Base-by-base conservation (phyloP, 2,888 invertebrate genomes). In the Chrysodeixis includens region DNA sequence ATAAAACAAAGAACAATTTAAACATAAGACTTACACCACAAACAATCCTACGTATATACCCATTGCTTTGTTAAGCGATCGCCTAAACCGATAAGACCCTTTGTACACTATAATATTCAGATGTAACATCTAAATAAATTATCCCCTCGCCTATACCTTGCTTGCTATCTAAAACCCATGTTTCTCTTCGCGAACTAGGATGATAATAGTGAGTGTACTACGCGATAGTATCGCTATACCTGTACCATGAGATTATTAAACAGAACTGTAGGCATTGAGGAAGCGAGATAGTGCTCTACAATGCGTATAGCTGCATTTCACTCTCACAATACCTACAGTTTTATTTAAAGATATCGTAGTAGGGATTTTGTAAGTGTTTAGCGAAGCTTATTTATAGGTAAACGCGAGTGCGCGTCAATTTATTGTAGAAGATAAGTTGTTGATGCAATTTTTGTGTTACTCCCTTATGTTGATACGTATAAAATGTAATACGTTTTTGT, bases 331-430 rank as follows among this genome's bases (percentile, higher is more conserved):
- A 4, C 6, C 26, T 6, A 26, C 3, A 26, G 3, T 26, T 4
- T 2, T 26, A 4, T 26, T 26, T 6, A 4, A 26, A 26, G 26
- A 4, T 26, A 26, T 26, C n/a, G n/a, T n/a, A n/a, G n/a, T n/a
- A n/a, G n/a, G n/a, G n/a, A n/a, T n/a, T n/a, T n/a, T 79, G 70
- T 81, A 81, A 86, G 85, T 85, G 86, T 87, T 85, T 83, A 81
- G 82, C 71, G 63, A 69, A 73, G 75, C 65, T 75, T 84, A 84
- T 87, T 87, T 87, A 88, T 81, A 63, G 76, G 30, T 35, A 26
- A 62, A 58, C 52, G 56, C 66, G 61, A 46, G 63, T 58, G 40
- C 57, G 55, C 62, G 63, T 32, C 76, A 84, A 85, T 86, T 84
- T 86, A 87, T 85, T 79, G 76, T 55, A 49, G 12, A n/a, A 81